phyloP scores from a whole-genome alignment of 1,140 invertebrate genomes.

The Scaptomyza pallida region DNA sequence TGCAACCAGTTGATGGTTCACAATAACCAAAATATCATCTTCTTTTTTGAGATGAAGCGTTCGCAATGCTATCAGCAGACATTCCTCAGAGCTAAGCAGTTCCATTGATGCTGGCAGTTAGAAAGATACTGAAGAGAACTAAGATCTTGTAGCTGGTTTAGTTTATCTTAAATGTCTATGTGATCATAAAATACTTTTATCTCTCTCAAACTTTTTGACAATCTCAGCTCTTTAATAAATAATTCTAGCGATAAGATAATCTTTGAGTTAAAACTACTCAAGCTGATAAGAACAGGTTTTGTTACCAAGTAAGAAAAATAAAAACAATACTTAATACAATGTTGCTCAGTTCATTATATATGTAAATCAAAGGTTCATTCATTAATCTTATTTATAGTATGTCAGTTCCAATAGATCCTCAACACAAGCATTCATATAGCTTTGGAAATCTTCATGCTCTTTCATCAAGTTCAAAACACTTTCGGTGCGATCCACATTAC shows the following conservation, averaged over 20 bases:
- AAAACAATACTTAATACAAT: background rate
- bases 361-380: background rate
- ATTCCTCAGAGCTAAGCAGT: constrained; percentile 56
- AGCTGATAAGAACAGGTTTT: constrained; percentile 38
- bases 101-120: constrained; percentile 34
- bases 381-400: constrained; percentile 54
- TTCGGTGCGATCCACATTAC: constrained; percentile 66
- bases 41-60: constrained; percentile 33
- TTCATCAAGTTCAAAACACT: constrained; percentile 53
- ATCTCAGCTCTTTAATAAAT: background rate
- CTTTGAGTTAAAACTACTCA: background rate
- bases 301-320: constrained; percentile 42
- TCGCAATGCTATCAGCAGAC: constrained; percentile 41
- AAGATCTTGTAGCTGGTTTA: background rate
- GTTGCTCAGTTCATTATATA: background rate
- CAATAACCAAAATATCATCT: constrained; percentile 37
- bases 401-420: constrained; percentile 70
- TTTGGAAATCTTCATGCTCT: constrained; percentile 49
- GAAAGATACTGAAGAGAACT: constrained; percentile 1
- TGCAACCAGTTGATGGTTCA: constrained; percentile 25
- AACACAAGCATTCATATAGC: constrained; percentile 68
- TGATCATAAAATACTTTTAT: background rate
- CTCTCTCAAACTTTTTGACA: background rate
- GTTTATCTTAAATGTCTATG: too few relatives aligned
- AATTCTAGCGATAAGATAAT: constrained; percentile 44